Conservation (phyloP, 2,797 vertebrate genomes). For the Chaenodraco wilsoni region DNA sequence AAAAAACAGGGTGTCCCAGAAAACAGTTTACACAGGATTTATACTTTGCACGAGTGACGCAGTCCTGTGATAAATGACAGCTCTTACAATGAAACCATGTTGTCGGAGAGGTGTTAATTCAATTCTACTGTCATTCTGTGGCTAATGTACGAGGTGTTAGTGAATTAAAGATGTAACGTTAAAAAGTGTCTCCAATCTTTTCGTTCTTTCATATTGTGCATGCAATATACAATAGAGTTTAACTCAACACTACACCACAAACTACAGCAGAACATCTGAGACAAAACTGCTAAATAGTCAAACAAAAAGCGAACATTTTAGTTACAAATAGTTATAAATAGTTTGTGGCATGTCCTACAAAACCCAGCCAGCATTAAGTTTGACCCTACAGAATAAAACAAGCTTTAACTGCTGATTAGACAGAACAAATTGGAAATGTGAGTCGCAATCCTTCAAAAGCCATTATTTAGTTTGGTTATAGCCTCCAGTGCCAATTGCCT, state of each 20-base stretch:
- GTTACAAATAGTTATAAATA: too few species aligned
- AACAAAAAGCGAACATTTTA: neutral
- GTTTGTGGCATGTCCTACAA: neutral
- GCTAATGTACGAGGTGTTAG: neutral
- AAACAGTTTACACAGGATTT: neutral
- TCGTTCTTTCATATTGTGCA: neutral
- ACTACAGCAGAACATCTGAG: neutral
- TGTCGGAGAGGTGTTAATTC: neutral
- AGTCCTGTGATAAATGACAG: neutral
- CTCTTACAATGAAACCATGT: neutral
- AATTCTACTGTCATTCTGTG: neutral
- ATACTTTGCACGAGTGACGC: neutral
- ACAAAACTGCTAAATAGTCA: neutral
- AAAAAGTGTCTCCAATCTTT: neutral
- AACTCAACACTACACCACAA: constrained; percentile 2
- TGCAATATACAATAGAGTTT: neutral
- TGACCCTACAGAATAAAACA: neutral
- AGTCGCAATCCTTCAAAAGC: neutral
- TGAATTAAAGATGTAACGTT: neutral
- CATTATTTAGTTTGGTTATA: neutral
- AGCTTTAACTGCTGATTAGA: neutral
- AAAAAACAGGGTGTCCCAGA: neutral
- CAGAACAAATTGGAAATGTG: neutral
- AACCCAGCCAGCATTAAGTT: neutral
- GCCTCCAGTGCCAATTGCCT: neutral